Evolutionary conservation across 1,140 invertebrate species (phyloP), one percentile per base, ranked within the genome.

Genomic region (Ridgeia piscesae): DNA sequence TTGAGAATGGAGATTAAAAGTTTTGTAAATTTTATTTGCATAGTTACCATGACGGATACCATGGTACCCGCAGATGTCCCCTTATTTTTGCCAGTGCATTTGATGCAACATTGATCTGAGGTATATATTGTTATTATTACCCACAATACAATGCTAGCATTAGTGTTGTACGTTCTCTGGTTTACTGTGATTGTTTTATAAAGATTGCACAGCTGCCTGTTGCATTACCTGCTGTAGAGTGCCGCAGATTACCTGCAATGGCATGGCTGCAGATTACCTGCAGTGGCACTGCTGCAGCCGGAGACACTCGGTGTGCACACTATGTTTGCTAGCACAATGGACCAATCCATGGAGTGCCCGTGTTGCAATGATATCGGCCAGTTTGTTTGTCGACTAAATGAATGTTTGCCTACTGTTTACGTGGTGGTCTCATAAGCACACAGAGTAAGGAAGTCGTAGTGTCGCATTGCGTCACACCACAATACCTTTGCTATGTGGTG

Each of bases 1-100:
- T 77, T 21, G 27, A 77, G 58, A 77, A 21, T 77, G 58, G 58
- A 17, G 4, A 21, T 77, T 77, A 9, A 21, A 77, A 21, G 58
- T 77, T 77, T 77, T 77, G 58, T 77, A 77, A 77, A 21, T 77
- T 77, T 77, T 77, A 77, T 77, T 77, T 77, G 58, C 58, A 77
- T 77, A 77, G 58, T 77, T 77, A 77, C 58, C 58, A 21, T 21
- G 17, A 77, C 27, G 27, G 58, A 21, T 77, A 77, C 58, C 58
- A 77, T 77, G 58, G 58, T 77, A 77, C 58, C 27, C 58, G 58
- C 17, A 77, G 58, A 77, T 77, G 58, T 77, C 27, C 58, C 58
- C 27, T 77, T 77, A 77, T 77, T 77, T 77, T 77, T 77, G 58
- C 58, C 58, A 77, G 58, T 77, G 58, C 58, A 77, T 77, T 14